These are phyloP conservation scores for Ciconia stormi DNA, from an alignment of 2,113 vertebrate genomes.

Conservation along the genomic window DNA sequence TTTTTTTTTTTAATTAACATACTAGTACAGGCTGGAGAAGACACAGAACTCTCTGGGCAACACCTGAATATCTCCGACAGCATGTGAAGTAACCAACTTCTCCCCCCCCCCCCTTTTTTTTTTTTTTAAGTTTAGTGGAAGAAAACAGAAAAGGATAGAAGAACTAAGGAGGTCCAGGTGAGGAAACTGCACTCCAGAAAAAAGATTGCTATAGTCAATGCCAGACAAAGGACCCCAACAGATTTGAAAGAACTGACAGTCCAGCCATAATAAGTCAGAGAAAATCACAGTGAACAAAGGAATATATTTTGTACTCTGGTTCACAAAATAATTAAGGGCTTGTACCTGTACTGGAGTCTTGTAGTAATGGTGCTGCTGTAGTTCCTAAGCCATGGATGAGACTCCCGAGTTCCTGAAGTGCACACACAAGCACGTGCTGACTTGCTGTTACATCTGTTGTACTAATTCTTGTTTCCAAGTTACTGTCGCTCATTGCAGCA, in stretches of 20 bases:
- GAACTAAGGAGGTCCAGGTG: background rate
- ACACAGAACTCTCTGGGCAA: background rate
- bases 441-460: slow-evolving; percentile 75
- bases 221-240: background rate
- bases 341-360: slow-evolving; percentile 86
- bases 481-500: slow-evolving; percentile 78
- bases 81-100: background rate
- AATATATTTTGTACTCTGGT: background rate
- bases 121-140: background rate
- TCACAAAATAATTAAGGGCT: background rate
- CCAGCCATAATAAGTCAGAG: background rate
- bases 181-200: background rate
- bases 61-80: background rate
- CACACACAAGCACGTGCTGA: slow-evolving; percentile 86
- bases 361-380: slow-evolving; percentile 83
- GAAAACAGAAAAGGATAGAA: background rate
- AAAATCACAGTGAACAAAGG: background rate
- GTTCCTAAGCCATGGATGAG: slow-evolving; percentile 83
- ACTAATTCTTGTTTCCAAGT: slow-evolving; percentile 78
- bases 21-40: background rate
- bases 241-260: background rate
- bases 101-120: no score
- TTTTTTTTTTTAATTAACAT: background rate
- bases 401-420: slow-evolving; percentile 89
- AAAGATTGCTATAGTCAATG: background rate